Evolutionary conservation across 2,888 invertebrate genomes (phyloP).

Genomic region (Apotomis capreana): DNA sequence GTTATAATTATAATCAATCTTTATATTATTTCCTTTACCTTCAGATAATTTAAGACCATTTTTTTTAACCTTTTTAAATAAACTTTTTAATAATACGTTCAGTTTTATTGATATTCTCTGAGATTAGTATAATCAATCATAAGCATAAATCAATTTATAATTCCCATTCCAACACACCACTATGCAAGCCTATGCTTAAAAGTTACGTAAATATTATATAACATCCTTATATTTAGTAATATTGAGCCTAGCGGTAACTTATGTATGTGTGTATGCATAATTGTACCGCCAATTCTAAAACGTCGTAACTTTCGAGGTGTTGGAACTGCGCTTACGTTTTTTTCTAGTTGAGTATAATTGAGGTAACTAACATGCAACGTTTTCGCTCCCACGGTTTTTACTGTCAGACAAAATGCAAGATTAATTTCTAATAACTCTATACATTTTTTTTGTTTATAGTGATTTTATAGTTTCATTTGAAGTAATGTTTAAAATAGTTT

Average conservation of each 20-base stretch:
- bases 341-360: not conserved
- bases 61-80: no score
- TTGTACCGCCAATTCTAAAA: slow-evolving; percentile 6
- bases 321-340: not conserved
- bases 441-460: no score
- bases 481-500: no score
- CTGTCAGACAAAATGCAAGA: slow-evolving; percentile 18
- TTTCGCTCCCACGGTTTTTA: slow-evolving; percentile 32
- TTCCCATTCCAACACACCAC: slow-evolving; percentile 21
- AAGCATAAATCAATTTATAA: slow-evolving; percentile 29
- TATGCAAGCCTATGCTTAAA: slow-evolving; percentile 30
- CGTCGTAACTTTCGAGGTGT: not conserved
- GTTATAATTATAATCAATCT: no score
- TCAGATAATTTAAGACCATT: no score
- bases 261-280: slow-evolving; percentile 29
- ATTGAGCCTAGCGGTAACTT: slow-evolving; percentile 47
- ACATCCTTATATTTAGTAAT: slow-evolving; percentile 47
- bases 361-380: slow-evolving; percentile 27
- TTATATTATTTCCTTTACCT: no score
- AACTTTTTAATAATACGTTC: no score
- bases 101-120: not conserved
- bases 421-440: not conserved
- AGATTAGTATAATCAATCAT: slow-evolving; percentile 11
- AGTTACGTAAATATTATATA: slow-evolving; percentile 59
- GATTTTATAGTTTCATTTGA: no score